These are phyloP conservation scores for Rhea americana DNA, from an alignment of 2,113 vertebrate species.

Conservation along the genomic window DNA sequence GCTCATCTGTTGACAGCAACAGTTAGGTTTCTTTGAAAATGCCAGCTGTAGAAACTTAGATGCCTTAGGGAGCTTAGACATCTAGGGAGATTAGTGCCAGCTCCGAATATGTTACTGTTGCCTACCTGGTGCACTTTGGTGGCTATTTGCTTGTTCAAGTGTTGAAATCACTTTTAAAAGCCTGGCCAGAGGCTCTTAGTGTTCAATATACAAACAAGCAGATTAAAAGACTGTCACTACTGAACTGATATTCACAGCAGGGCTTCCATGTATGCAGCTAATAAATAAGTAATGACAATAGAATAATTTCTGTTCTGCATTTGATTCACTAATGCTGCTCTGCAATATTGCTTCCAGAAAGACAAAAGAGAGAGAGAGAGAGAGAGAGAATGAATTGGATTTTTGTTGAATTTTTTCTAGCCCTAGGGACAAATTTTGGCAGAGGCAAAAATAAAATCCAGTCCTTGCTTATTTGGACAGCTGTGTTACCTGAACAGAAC, in stretches of 20 bases:
- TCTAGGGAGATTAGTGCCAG: background rate
- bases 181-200: background rate
- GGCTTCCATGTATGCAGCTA: background rate
- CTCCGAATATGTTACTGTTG: background rate
- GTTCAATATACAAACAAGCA: background rate
- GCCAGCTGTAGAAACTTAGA: background rate
- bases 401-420: background rate
- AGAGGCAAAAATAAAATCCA: background rate
- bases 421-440: background rate
- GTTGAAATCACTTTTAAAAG: constrained; percentile 33
- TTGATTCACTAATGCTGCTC: background rate
- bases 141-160: constrained; percentile 11
- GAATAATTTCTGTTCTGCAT: background rate
- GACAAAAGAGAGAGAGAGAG: background rate
- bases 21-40: constrained; percentile 4
- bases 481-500: background rate
- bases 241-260: background rate
- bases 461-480: background rate
- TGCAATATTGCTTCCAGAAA: background rate
- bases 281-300: constrained; percentile 17
- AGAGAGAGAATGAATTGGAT: too few species aligned
- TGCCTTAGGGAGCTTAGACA: background rate
- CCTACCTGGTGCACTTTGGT: constrained; percentile 20
- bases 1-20: constrained; percentile 31
- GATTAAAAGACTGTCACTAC: background rate